Evolutionary conservation across 2,888 invertebrate genomes (phyloP), one percentile per base, ranked within the genome.

Genomic region (Leptinotarsa tumamoca): DNA sequence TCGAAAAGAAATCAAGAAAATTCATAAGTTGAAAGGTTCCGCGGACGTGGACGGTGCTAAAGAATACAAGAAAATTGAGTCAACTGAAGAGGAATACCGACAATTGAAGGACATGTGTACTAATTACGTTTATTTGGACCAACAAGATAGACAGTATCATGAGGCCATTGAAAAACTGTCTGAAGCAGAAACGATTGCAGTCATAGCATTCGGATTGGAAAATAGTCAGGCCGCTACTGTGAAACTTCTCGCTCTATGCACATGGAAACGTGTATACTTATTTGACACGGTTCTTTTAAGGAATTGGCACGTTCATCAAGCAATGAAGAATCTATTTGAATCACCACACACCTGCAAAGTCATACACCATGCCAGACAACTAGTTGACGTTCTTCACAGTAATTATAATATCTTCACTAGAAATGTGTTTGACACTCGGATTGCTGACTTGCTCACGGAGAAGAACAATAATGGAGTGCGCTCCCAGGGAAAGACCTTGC

Each of bases 351-450:
- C 81, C 10, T 79, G 79, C 21, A 83, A 83, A 74, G 80, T 83
- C 10, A 80, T 83, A 1, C 81, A 83, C 71, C 80, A 79, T 73
- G 79, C 80, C 75, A 79, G 82, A 13, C 79, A 78, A 51, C 58
- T 82, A 43, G 75, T 82, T 33, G 82, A 82, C 74, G 71, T 80
- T 66, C 78, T 83, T 2, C 77, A 78, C 73, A 33, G 33, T 33
- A 33, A 7, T 33, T 82, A 82, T 51, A 78, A 80, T 33, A 78
- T 82, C 23, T 80, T 77, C 68, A 63, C 79, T 10, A 75, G 74
- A 66, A 82, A 82, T 69, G 74, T 71, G 52, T 83, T 82, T 72
- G 82, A 83, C 52, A 80, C 80, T 5, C 81, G 82, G 72, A 73
- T 81, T 21, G 82, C 81, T 13, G 83, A 83, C 54, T 66, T 81